Conservation (phyloP, 2,797 vertebrate genomes). For the Mormyrus hasselquistii region DNA sequence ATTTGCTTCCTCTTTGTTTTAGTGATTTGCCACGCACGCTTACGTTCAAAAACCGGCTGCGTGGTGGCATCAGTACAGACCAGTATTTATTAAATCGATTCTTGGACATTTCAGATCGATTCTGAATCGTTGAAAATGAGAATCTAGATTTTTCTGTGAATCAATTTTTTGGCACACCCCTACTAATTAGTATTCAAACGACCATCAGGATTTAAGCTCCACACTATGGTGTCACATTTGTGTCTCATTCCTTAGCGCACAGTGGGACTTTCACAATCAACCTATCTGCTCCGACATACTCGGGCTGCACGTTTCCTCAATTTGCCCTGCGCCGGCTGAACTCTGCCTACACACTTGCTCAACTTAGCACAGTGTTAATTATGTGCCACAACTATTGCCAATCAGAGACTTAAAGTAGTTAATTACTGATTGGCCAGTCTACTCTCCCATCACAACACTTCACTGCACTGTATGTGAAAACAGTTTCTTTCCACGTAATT, state of each 20-base stretch:
- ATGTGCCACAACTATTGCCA: background rate
- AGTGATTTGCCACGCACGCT: no score
- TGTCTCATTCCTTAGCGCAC: background rate
- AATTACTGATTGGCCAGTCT: background rate
- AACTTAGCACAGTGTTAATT: background rate
- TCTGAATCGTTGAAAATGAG: no score
- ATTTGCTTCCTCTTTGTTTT: no score
- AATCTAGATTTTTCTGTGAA: no score
- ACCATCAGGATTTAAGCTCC: background rate
- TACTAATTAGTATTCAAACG: background rate
- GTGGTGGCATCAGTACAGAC: no score
- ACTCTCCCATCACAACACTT: background rate
- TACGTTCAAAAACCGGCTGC: no score
- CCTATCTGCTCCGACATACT: background rate
- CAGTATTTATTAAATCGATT: no score
- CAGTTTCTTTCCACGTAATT: background rate
- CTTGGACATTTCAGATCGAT: no score
- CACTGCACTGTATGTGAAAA: background rate
- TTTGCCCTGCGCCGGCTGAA: background rate
- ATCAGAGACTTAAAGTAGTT: background rate
- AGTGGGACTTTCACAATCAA: background rate
- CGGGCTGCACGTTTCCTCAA: background rate
- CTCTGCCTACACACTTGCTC: no score
- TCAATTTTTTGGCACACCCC: no score
- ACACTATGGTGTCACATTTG: background rate